A percentile compares a stretch with the other conserved stretches of the same genome.
These are phyloP conservation scores for Seriola quinqueradiata DNA, from an alignment of 2,113 vertebrate genomes.

Conservation along the genomic window DNA sequence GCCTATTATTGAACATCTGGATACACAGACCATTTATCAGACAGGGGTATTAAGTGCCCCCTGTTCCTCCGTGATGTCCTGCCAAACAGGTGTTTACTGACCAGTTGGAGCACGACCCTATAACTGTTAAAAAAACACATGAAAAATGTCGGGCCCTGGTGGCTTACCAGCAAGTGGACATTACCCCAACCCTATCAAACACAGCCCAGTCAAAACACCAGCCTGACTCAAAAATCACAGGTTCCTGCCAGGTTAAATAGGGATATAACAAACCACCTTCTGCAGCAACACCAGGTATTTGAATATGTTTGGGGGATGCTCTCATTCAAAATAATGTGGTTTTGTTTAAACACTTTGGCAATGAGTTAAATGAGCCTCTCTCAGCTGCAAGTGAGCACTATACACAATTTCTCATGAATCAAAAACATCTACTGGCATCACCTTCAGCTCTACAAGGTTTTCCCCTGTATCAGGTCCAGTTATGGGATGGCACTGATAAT, in stretches of 20 bases:
- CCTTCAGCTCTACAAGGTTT: conserved; percentile 6
- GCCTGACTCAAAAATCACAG: background rate
- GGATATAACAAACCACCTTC: background rate
- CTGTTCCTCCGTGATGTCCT: conserved; percentile 1
- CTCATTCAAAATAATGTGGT: background rate
- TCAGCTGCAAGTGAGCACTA: background rate
- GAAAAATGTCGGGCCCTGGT: conserved; percentile 44
- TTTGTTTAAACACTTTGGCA: background rate
- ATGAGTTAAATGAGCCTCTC: background rate
- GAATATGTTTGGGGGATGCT: background rate
- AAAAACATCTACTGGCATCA: background rate
- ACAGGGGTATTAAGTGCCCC: conserved; percentile 16
- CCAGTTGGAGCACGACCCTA: conserved; percentile 20
- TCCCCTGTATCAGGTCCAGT: conserved; percentile 7
- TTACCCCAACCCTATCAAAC: conserved; percentile 20
- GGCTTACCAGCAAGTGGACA: conserved; percentile 53
- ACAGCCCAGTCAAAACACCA: conserved; percentile 1
- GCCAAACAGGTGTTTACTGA: conserved; percentile 6
- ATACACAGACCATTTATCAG: conserved; percentile 42
- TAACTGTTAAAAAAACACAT: conserved; percentile 51
- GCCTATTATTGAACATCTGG: conserved; percentile 20
- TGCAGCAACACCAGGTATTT: background rate
- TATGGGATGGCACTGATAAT: conserved; percentile 30
- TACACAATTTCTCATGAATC: background rate
- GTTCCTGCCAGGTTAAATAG: conserved; percentile 18